These are phyloP conservation scores for Gorsachius magnificus DNA, from an alignment of 2,797 vertebrate genomes.

Conservation along the genomic window DNA sequence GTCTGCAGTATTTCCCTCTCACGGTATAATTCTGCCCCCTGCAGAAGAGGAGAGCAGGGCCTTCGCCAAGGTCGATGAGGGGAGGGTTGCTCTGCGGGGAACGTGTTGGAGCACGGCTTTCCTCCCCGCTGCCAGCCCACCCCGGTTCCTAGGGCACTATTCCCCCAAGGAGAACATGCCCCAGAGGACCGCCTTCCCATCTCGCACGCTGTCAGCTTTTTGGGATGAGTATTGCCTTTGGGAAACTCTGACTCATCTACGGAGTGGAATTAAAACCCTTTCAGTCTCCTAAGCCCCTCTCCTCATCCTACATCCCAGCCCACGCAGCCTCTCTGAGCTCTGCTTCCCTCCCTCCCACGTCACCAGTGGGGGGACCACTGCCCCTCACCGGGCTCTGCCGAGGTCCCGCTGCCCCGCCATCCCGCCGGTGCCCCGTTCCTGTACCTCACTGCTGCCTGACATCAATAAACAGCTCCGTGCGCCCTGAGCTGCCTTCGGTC, in stretches of 20 bases:
- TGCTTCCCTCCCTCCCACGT: background rate
- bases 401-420: background rate
- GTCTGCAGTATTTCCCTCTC: accelerated
- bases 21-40: accelerated
- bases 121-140: background rate
- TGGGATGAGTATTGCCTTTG: background rate
- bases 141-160: accelerated
- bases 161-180: accelerated
- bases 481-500: background rate
- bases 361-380: accelerated
- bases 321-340: background rate
- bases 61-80: accelerated
- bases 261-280: accelerated
- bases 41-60: background rate
- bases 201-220: background rate
- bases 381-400: background rate
- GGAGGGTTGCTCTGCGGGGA: background rate
- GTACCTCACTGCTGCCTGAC: background rate
- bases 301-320: background rate
- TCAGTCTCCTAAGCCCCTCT: background rate
- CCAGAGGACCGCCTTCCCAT: background rate
- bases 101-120: accelerated
- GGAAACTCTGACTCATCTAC: background rate
- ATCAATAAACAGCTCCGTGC: background rate
- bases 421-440: background rate